Evolutionary conservation across 2,113 vertebrate genomes (phyloP).

Genomic region (Elephantulus edwardii): DNA sequence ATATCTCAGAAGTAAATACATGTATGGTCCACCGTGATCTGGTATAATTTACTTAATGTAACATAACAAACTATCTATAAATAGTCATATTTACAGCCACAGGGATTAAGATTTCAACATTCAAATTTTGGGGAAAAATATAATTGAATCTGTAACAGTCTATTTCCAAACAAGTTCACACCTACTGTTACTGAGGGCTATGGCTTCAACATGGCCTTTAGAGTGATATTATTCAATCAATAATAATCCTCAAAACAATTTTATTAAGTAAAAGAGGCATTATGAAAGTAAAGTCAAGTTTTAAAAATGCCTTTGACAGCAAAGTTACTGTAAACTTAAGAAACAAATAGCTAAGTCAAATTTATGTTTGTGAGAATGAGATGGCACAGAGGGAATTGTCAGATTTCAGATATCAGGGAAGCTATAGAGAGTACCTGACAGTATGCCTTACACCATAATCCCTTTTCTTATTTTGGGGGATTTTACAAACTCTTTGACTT

Average conservation of each 20-base stretch:
- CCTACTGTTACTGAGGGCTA: background rate
- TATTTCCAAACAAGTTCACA: background rate
- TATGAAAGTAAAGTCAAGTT: background rate
- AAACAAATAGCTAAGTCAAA: constrained; percentile 1
- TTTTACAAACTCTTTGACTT: background rate
- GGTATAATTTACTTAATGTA: too few relatives aligned
- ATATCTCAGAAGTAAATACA: too few relatives aligned
- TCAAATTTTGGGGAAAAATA: background rate
- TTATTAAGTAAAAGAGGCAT: background rate
- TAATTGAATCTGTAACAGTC: background rate
- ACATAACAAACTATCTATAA: too few relatives aligned
- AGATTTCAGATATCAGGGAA: background rate
- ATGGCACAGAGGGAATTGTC: background rate
- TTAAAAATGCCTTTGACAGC: background rate
- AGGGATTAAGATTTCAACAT: background rate
- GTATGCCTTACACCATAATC: background rate
- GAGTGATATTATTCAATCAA: background rate
- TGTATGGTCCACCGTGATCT: too few relatives aligned
- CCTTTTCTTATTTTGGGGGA: background rate
- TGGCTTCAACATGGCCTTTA: background rate
- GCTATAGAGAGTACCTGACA: background rate
- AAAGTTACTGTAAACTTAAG: background rate
- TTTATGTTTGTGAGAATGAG: background rate
- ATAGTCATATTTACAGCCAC: background rate
- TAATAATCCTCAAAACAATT: background rate